These are phyloP conservation scores for Selene dorsalis DNA, from an alignment of 2,797 vertebrate genomes.

Conservation along the genomic window DNA sequence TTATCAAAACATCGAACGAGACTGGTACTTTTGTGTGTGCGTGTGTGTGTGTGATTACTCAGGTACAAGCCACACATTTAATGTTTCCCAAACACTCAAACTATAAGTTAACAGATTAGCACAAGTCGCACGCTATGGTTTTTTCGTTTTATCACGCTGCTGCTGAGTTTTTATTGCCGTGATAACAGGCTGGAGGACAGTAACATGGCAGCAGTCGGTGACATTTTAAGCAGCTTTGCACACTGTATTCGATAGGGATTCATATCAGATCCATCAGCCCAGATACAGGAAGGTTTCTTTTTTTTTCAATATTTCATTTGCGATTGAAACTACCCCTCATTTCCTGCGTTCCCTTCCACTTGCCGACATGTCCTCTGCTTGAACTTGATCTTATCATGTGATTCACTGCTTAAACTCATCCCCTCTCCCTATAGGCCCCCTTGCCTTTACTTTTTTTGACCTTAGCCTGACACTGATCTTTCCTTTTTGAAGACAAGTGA, in stretches of 20 bases:
- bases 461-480: conserved; percentile 70
- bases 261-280: background rate
- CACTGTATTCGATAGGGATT: background rate
- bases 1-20: conserved; percentile 7
- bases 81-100: conserved; percentile 12
- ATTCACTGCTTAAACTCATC: conserved; percentile 57
- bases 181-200: background rate
- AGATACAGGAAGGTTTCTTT: background rate
- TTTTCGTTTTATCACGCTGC: background rate
- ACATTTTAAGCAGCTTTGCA: conserved; percentile 10
- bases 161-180: background rate
- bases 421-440: conserved; percentile 35
- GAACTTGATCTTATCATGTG: conserved; percentile 63
- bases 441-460: conserved; percentile 70
- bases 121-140: background rate
- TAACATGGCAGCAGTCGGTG: background rate
- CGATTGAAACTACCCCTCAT: background rate
- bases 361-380: conserved; percentile 57
- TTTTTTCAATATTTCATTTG: no score
- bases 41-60: no score
- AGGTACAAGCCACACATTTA: background rate
- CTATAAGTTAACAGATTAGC: conserved; percentile 3
- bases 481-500: conserved; percentile 74
- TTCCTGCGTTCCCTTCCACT: conserved; percentile 21
- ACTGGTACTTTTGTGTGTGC: no score